These are phyloP conservation scores for Empidonax alnorum DNA, from an alignment of 2,113 vertebrate species.

Conservation along the genomic window DNA sequence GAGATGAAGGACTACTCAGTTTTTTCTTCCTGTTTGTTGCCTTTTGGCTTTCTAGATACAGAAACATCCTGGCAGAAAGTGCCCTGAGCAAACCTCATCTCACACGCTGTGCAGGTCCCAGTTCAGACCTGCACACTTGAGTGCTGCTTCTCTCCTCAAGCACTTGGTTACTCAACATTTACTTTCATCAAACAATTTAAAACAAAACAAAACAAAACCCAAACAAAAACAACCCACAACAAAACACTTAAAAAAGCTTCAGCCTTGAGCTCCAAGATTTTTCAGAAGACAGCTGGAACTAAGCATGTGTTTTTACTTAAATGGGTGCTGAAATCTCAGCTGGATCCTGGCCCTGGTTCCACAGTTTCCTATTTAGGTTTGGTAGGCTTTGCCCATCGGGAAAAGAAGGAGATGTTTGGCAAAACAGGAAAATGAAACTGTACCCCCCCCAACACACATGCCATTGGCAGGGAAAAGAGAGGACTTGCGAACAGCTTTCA, in stretches of 20 bases:
- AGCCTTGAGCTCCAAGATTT: background rate
- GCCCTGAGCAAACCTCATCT: background rate
- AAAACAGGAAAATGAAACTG: constrained; percentile 3
- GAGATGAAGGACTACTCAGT: background rate
- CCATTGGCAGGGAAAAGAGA: background rate
- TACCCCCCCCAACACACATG: background rate
- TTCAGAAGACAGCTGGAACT: background rate
- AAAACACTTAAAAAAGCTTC: background rate
- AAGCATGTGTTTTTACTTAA: constrained; percentile 14
- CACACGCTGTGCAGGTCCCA: background rate
- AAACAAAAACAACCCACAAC: background rate
- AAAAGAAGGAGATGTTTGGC: background rate
- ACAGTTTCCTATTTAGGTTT: background rate
- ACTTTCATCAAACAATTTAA: background rate
- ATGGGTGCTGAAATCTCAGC: constrained; percentile 42
- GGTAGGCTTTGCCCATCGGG: background rate
- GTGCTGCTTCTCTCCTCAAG: background rate
- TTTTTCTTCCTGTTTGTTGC: background rate
- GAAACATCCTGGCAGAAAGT: background rate
- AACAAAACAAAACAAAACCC: background rate
- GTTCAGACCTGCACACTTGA: background rate
- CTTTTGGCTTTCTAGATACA: background rate
- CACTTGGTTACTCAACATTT: background rate
- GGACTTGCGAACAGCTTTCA: background rate
- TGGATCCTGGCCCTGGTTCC: background rate